phyloP scores from a whole-genome alignment of 2,113 vertebrate genomes.

The Laticauda colubrina region DNA sequence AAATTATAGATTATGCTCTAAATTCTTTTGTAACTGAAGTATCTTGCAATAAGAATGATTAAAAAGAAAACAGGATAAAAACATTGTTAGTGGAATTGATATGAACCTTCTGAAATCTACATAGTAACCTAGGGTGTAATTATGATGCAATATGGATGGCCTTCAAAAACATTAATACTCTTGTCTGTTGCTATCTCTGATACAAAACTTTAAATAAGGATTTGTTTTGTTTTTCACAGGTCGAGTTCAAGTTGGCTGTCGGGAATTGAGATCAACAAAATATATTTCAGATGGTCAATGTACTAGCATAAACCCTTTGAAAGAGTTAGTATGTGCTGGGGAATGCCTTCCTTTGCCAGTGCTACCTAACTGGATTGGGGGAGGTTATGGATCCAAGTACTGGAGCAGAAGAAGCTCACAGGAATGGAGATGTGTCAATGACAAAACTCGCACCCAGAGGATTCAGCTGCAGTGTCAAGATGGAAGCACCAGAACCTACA shows the following conservation, averaged over 20 bases:
- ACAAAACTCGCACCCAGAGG: slow-evolving; percentile 87
- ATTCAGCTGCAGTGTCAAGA: slow-evolving; percentile 90
- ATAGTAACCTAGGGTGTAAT: neutral
- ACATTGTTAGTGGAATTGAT: neutral
- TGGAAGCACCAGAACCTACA: slow-evolving; percentile 91
- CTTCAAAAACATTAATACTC: slow-evolving; percentile 27
- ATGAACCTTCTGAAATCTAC: neutral
- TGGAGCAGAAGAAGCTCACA: slow-evolving; percentile 85
- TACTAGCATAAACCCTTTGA: slow-evolving; percentile 88
- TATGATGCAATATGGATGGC: neutral
- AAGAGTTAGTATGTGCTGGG: slow-evolving; percentile 93
- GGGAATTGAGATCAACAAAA: slow-evolving; percentile 90
- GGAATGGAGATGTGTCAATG: slow-evolving; percentile 94
- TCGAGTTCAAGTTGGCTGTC: slow-evolving; percentile 86
- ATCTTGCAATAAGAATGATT: neutral
- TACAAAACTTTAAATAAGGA: slow-evolving; percentile 26
- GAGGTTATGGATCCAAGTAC: slow-evolving; percentile 80
- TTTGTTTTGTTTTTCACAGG: slow-evolving; percentile 62
- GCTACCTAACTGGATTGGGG: slow-evolving; percentile 94
- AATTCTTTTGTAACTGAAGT: neutral
- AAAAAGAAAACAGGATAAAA: neutral
- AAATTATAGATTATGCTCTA: neutral
- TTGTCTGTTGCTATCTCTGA: slow-evolving; percentile 21
- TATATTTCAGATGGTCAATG: slow-evolving; percentile 96
- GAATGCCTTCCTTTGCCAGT: slow-evolving; percentile 89